Conservation (phyloP, 2,797 vertebrate species). For the Lacerta viridis region DNA sequence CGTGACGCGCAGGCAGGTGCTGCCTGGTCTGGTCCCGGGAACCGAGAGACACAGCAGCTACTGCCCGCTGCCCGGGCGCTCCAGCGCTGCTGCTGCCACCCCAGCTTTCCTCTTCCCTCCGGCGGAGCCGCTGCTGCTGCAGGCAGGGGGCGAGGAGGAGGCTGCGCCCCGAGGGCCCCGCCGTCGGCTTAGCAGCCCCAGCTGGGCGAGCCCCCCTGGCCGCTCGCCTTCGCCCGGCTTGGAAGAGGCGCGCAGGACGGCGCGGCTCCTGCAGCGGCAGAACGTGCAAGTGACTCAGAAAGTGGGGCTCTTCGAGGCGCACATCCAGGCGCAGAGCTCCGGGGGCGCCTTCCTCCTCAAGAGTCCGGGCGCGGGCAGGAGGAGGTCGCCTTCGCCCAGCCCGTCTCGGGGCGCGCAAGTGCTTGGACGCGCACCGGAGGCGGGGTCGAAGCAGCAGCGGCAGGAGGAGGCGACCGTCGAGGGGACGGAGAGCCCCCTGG, state of each 20-base stretch:
- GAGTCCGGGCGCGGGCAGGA: conserved; percentile 85
- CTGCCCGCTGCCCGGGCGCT: conserved; percentile 74
- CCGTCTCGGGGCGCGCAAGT: conserved; percentile 68
- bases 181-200: conserved; percentile 73
- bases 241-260: conserved; percentile 66
- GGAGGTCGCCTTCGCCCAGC: conserved; percentile 64
- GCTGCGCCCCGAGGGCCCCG: conserved; percentile 60
- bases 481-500: neutral
- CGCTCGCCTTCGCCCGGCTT: conserved; percentile 56
- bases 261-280: conserved; percentile 80
- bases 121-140: conserved; percentile 61
- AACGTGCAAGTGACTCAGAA: conserved; percentile 92
- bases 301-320: conserved; percentile 94
- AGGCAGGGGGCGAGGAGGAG: conserved; percentile 68
- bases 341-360: conserved; percentile 78
- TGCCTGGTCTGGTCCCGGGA: conserved; percentile 73
- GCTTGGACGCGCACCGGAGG: conserved; percentile 25
- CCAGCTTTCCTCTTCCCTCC: conserved; percentile 80
- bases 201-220: conserved; percentile 80
- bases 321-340: conserved; percentile 88
- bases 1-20: conserved; percentile 77
- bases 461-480: conserved; percentile 20
- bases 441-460: conserved; percentile 48
- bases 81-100: conserved; percentile 50
- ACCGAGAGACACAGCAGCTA: conserved; percentile 72